A percentile compares a stretch with the other conserved stretches of the same genome.
Evolutionary conservation across 2,797 vertebrate species (phyloP).

Genomic region (Gephyroberyx darwinii): DNA sequence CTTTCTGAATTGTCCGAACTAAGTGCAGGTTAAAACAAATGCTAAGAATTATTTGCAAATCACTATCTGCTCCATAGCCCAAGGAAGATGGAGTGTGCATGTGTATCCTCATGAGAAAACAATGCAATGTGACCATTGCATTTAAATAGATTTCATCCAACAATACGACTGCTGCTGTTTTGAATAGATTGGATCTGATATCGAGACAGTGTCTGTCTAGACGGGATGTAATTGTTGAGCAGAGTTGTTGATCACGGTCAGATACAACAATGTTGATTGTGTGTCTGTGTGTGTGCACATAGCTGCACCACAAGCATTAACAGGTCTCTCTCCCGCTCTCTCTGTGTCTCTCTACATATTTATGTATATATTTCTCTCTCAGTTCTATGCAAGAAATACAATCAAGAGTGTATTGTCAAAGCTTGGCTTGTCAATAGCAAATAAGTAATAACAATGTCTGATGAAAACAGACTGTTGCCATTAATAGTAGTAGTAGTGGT

Average conservation of each 20-base stretch:
- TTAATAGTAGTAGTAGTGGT: constrained; percentile 8
- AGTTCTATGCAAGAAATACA: constrained; percentile 26
- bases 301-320: constrained; percentile 18
- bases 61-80: background rate
- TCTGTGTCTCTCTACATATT: constrained; percentile 6
- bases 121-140: no score
- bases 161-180: constrained; percentile 38
- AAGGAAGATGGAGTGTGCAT: background rate
- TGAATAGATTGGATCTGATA: constrained; percentile 50
- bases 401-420: constrained; percentile 5
- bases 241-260: constrained; percentile 57
- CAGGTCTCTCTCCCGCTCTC: constrained; percentile 6
- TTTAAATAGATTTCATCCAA: constrained; percentile 27
- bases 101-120: background rate
- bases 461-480: background rate
- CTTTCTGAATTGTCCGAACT: no score
- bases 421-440: constrained; percentile 19
- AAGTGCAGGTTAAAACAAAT: background rate
- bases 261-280: constrained; percentile 45
- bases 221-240: constrained; percentile 60
- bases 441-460: constrained; percentile 2
- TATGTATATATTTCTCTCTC: constrained; percentile 11
- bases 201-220: constrained; percentile 59
- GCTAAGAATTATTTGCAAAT: background rate
- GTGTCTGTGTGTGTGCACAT: constrained; percentile 10